Evolutionary conservation across 2,113 vertebrate species (phyloP).

Genomic region (Gopherus flavomarginatus): DNA sequence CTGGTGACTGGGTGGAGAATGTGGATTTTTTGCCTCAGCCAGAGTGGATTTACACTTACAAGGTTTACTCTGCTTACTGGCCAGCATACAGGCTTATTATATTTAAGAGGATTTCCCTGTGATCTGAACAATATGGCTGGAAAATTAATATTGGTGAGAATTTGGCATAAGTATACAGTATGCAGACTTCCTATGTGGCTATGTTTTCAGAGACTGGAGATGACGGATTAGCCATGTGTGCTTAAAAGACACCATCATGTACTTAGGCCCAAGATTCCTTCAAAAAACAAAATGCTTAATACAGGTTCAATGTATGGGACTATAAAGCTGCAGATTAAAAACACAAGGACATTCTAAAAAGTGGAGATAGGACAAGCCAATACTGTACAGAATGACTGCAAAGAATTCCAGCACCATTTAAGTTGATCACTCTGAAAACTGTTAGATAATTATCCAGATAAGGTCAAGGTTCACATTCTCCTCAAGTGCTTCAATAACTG

Average conservation of each 20-base stretch:
- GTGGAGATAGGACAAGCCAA: background rate
- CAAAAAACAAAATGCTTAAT: background rate
- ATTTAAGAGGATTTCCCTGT: background rate
- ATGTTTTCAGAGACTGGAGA: background rate
- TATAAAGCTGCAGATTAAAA: background rate
- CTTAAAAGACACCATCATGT: background rate
- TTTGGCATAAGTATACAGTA: background rate
- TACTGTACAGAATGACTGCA: background rate
- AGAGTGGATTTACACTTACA: background rate
- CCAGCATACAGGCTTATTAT: background rate
- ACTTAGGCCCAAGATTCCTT: background rate
- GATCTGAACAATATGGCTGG: background rate
- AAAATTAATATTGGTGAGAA: background rate
- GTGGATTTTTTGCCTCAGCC: background rate
- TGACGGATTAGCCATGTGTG: background rate
- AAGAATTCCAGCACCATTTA: constrained; percentile 65
- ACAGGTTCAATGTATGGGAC: background rate
- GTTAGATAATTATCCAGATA: constrained; percentile 70
- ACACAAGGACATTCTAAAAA: background rate
- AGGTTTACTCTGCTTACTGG: background rate
- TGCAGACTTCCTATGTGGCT: background rate
- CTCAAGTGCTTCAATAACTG: constrained; percentile 65
- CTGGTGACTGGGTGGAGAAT: background rate
- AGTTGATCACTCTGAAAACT: constrained; percentile 55
- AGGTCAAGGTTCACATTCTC: constrained; percentile 70